Evolutionary conservation across 2,888 invertebrate species (phyloP), one percentile per base, ranked within the genome.

Genomic region (Monoplex corrugatus): DNA sequence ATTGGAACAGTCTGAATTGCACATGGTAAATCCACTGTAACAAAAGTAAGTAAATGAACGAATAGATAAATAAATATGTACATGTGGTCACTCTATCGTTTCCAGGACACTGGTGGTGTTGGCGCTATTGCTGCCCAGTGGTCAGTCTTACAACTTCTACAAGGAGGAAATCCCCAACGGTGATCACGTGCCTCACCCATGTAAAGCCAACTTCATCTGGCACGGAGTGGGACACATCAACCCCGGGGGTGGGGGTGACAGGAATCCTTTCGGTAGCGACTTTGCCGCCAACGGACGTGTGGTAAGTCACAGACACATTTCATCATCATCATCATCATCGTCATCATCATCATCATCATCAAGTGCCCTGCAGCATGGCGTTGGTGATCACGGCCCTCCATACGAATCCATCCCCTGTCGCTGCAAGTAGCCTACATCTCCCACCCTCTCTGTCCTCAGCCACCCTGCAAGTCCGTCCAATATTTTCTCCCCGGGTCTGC

Each of bases 121-220:
- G 38, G 72, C 78, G 10, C 87, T 87, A 5, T 82, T 19, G 28
- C 28, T 35, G 35, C 89, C 43, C 1, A 68, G 43, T 50, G 89
- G 78, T n/a, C 72, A 16, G 86, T n/a, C 89, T 23, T 90, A 87
- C 83, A 38, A 35, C 8, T 5, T 8, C 19, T 90, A 63, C 82
- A 88, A 89, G 50, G 50, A 80, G 32, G 82, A 57, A 2, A 92
- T 93, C n/a, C 93, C 93, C 0, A 93, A 92, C 92, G 98, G 97
- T 88, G 98, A 98, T 88, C 97, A 97, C 0, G 91, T 93, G 6
- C 92, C 92, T 0, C 91, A 91, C 35, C 93, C 93, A 0, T 93
- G 93, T 87, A 91, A 92, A 57, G 92, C 93, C 13, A 91, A 91
- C 83, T 82, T 90, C 82, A 80, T 92, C 35, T 93, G 93, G 93